A percentile compares a stretch with the other conserved stretches of the same genome.
Conservation (phyloP, 2,888 invertebrate genomes). For the Agrochola circellaris region DNA sequence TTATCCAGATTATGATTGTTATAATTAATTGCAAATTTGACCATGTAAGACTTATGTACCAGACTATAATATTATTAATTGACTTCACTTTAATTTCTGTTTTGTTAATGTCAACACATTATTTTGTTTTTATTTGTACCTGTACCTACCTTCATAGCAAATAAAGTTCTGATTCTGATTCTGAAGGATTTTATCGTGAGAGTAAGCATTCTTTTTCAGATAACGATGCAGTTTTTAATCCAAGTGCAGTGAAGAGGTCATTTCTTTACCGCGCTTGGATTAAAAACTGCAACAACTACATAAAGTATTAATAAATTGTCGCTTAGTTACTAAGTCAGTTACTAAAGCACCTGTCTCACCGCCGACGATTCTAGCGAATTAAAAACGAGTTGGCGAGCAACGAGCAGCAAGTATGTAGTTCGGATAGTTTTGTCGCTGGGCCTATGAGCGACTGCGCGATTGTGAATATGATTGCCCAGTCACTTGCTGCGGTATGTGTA, state of each 20-base stretch:
- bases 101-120: no score
- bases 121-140: no score
- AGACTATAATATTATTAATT: no score
- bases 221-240: not conserved
- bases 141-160: no score
- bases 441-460: no score
- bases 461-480: not conserved
- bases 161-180: no score
- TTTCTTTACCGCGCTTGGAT: not conserved
- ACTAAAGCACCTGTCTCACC: not conserved
- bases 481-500: not conserved
- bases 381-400: not conserved
- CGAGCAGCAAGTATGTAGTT: not conserved
- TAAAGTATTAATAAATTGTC: constrained; percentile 7
- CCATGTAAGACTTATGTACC: no score
- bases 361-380: no score
- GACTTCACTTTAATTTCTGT: no score
- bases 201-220: not conserved
- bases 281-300: not conserved
- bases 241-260: no score
- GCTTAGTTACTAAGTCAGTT: not conserved
- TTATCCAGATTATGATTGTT: no score
- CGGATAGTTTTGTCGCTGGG: not conserved
- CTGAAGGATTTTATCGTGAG: not conserved
- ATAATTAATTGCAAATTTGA: no score